phyloP scores from a whole-genome alignment of 2,113 vertebrate species.

The Macrotis lagotis region DNA sequence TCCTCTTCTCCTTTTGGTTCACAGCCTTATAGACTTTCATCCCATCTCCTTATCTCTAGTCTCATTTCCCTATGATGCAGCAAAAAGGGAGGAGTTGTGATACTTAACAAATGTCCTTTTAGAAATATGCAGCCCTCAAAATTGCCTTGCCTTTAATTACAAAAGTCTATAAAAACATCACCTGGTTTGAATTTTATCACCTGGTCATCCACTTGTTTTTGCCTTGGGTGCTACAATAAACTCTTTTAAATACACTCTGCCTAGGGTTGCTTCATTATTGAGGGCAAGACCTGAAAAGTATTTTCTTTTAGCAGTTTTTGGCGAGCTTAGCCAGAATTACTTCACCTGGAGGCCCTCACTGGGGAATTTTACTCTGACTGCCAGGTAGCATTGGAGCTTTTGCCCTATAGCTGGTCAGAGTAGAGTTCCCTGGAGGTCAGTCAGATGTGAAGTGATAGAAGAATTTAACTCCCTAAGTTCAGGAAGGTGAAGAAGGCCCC shows the following conservation, averaged over 20 bases:
- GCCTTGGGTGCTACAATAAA: not conserved
- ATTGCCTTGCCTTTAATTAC: not conserved
- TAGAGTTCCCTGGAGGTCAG: not conserved
- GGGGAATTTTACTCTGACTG: not conserved
- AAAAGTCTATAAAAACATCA: not conserved
- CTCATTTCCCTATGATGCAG: not conserved
- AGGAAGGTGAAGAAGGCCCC: not conserved
- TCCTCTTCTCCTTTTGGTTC: not conserved
- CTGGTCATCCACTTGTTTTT: not conserved
- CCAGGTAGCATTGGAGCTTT: not conserved
- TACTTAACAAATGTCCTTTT: not conserved
- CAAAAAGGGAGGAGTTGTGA: not conserved
- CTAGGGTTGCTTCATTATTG: not conserved
- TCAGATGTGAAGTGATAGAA: not conserved
- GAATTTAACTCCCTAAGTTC: not conserved
- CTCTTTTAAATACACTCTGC: not conserved
- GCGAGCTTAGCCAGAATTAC: not conserved
- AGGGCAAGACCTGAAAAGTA: not conserved
- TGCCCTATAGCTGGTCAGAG: not conserved
- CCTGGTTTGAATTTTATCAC: not conserved
- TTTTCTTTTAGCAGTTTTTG: not conserved
- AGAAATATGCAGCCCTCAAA: not conserved
- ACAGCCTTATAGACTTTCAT: not conserved
- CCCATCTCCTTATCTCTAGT: not conserved
- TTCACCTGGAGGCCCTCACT: not conserved